Percentiles rank a stretch among this genome's conserved stretches.
phyloP scores from a whole-genome alignment of 2,113 vertebrate genomes.

The Mobula hypostoma region DNA sequence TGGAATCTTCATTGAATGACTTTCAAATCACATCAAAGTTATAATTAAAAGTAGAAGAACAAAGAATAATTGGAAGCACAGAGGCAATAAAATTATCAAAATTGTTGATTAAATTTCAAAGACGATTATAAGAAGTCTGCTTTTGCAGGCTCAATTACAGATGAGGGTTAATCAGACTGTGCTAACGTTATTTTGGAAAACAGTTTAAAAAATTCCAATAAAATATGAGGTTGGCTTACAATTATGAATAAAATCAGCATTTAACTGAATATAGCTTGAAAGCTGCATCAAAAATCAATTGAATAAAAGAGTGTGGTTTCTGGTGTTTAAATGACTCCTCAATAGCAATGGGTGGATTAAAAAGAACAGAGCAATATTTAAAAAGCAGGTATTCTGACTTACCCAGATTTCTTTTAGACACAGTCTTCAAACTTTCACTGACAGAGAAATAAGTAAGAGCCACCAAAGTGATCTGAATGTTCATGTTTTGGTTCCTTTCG shows the following conservation, averaged over 20 bases:
- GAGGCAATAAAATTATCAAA: neutral
- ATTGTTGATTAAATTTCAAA: neutral
- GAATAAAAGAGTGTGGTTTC: neutral
- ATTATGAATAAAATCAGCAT: neutral
- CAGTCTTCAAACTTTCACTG: constrained; percentile 32
- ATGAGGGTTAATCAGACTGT: too few species aligned
- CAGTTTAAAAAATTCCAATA: neutral
- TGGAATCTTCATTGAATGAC: neutral
- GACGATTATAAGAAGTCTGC: neutral
- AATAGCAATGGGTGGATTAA: neutral
- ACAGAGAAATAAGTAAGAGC: constrained; percentile 10
- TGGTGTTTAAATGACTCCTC: neutral
- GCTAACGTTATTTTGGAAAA: neutral
- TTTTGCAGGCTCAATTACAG: neutral
- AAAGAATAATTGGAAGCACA: neutral
- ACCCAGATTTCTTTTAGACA: constrained; percentile 28
- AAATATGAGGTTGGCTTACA: neutral
- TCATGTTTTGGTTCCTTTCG: constrained; percentile 32
- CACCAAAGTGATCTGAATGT: constrained; percentile 21
- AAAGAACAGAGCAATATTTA: neutral
- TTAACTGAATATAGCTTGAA: neutral
- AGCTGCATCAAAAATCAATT: neutral
- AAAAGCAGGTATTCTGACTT: neutral
- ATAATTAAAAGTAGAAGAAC: too few species aligned
- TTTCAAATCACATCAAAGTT: neutral